Evolutionary conservation across 2,888 invertebrate genomes (phyloP).

Genomic region (Drosophila gaucha): DNA sequence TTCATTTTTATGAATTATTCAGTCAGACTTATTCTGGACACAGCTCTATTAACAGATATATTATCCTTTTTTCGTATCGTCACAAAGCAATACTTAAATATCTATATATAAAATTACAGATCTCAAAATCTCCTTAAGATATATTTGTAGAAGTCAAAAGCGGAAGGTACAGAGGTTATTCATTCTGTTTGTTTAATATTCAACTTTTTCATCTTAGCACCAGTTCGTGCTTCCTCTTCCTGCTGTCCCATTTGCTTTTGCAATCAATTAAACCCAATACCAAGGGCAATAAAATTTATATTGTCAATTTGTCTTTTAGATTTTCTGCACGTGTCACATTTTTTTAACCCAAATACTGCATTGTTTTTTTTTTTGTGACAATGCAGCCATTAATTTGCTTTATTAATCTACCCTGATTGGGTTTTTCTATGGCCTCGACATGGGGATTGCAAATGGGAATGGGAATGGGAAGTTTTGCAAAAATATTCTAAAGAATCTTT

Average conservation of each 20-base stretch:
- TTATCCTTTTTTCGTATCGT: too few relatives aligned
- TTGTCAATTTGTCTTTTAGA: constrained; percentile 67
- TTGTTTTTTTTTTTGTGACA: constrained; percentile 46
- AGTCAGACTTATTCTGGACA: too few relatives aligned
- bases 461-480: constrained; percentile 4
- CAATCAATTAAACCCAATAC: constrained; percentile 69
- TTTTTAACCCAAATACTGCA: constrained; percentile 37
- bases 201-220: not conserved
- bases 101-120: too few relatives aligned
- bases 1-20: too few relatives aligned
- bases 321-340: constrained; percentile 70
- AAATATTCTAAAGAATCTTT: constrained; percentile 40
- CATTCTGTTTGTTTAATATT: not conserved
- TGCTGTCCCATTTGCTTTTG: constrained; percentile 14
- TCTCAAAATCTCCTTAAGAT: too few relatives aligned
- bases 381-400: constrained; percentile 71
- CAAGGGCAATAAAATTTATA: constrained; percentile 67
- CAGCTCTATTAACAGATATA: too few relatives aligned
- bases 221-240: not conserved
- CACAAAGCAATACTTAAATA: too few relatives aligned
- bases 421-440: constrained; percentile 7
- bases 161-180: not conserved
- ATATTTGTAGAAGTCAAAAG: too few relatives aligned
- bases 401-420: constrained; percentile 65
- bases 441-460: not conserved